Evolutionary conservation across 2,888 invertebrate genomes (phyloP).

Genomic region (Lycophotia porphyrea): DNA sequence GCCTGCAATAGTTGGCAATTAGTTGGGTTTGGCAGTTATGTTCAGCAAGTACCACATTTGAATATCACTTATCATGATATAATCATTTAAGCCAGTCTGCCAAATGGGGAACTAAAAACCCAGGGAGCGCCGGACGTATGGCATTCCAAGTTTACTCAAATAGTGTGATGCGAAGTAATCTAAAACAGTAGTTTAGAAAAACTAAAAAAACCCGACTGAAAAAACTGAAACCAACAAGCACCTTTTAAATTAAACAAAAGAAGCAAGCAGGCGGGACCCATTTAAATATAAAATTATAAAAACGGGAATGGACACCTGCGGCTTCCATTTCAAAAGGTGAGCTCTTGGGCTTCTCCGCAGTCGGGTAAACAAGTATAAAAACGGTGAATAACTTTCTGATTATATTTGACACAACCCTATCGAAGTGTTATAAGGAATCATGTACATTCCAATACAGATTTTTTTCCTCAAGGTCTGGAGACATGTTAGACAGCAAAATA

Average conservation of each 20-base stretch:
- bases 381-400: background rate
- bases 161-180: background rate
- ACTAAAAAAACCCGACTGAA: too few relatives aligned
- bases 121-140: background rate
- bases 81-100: background rate
- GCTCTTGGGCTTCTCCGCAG: too few relatives aligned
- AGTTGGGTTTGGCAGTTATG: background rate
- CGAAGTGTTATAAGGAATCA: slow-evolving; percentile 2
- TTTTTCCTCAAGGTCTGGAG: background rate
- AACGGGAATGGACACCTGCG: too few relatives aligned
- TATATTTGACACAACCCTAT: background rate
- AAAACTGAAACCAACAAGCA: too few relatives aligned
- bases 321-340: too few relatives aligned
- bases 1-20: background rate
- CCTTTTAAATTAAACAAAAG: too few relatives aligned
- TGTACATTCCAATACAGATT: slow-evolving; percentile 7
- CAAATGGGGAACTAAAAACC: background rate
- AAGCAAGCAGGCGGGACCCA: too few relatives aligned
- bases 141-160: background rate
- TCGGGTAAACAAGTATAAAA: background rate
- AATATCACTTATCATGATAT: background rate
- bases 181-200: too few relatives aligned
- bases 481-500: slow-evolving; percentile 22
- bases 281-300: too few relatives aligned
- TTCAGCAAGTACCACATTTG: background rate